A percentile compares a stretch with the other conserved stretches of the same genome.
These are phyloP conservation scores for Chrysolina haemoptera DNA, from an alignment of 2,888 invertebrate genomes.

Conservation along the genomic window DNA sequence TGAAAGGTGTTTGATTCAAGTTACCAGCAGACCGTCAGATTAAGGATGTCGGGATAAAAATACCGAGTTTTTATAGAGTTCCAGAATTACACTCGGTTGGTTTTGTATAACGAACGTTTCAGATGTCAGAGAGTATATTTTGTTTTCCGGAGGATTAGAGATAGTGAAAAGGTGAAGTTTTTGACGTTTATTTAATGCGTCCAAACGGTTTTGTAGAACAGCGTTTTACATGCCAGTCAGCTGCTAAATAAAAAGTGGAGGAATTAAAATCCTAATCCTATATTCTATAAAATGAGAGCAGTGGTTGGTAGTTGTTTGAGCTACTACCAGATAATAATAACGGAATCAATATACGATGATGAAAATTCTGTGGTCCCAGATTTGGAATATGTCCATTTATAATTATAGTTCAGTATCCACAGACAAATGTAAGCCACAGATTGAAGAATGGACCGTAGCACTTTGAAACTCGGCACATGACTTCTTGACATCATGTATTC, in stretches of 20 bases:
- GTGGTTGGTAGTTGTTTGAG: neutral
- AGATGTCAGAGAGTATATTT: slow-evolving; percentile 49
- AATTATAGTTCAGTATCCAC: too few relatives aligned
- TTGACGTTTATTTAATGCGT: neutral
- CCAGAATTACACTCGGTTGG: slow-evolving; percentile 52
- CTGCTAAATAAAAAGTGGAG: neutral
- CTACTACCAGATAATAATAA: too few relatives aligned
- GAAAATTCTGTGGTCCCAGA: too few relatives aligned
- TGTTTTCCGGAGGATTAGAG: slow-evolving; percentile 43
- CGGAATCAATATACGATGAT: too few relatives aligned
- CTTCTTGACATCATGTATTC: too few relatives aligned
- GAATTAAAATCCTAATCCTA: neutral
- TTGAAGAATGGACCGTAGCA: too few relatives aligned
- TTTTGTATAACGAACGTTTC: slow-evolving; percentile 55
- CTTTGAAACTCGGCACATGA: too few relatives aligned
- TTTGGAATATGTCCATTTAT: too few relatives aligned
- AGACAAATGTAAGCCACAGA: too few relatives aligned
- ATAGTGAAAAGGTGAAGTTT: slow-evolving; percentile 18
- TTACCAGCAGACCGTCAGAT: slow-evolving; percentile 39
- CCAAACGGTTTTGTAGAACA: slow-evolving; percentile 7
- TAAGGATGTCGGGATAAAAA: slow-evolving; percentile 52
- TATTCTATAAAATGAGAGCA: neutral
- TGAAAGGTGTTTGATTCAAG: slow-evolving; percentile 15
- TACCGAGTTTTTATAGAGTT: slow-evolving; percentile 48
- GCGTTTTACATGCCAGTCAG: neutral